Percentiles rank a stretch among this genome's conserved stretches.
Evolutionary conservation across 2,797 vertebrate genomes (phyloP).

Genomic region (Helarctos malayanus): DNA sequence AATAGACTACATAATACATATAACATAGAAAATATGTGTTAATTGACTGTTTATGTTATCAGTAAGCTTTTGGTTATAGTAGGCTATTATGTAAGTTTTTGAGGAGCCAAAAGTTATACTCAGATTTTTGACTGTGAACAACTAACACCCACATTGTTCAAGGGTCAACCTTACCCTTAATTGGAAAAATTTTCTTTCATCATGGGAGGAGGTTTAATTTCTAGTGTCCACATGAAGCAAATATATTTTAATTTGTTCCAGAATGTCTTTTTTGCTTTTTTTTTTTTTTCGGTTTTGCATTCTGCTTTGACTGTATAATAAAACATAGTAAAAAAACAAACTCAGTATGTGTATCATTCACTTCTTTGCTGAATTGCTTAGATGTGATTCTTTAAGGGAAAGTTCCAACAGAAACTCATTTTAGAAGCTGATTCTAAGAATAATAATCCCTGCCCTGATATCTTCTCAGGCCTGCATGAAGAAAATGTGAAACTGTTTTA

Average conservation of each 20-base stretch:
- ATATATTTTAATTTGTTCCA: constrained; percentile 46
- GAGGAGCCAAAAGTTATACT: neutral
- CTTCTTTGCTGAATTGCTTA: constrained; percentile 37
- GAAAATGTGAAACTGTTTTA: constrained; percentile 58
- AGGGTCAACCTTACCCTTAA: neutral
- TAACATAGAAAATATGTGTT: neutral
- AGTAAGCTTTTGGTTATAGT: neutral
- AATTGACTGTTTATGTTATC: neutral
- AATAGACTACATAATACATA: neutral
- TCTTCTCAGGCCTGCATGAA: neutral
- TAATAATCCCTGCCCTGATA: neutral
- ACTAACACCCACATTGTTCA: neutral
- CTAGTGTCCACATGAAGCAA: neutral
- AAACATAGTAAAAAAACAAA: constrained; percentile 1
- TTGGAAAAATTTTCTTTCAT: constrained; percentile 22
- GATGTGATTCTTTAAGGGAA: constrained; percentile 17
- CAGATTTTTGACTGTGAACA: neutral
- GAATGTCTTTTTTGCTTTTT: neutral
- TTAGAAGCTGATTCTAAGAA: constrained; percentile 30
- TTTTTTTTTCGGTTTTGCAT: neutral
- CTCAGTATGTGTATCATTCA: neutral
- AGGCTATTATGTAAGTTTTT: neutral
- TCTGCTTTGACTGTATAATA: constrained; percentile 42
- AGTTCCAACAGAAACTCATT: neutral
- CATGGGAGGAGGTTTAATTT: neutral